phyloP scores from a whole-genome alignment of 2,113 vertebrate genomes.

The Ahaetulla prasina region DNA sequence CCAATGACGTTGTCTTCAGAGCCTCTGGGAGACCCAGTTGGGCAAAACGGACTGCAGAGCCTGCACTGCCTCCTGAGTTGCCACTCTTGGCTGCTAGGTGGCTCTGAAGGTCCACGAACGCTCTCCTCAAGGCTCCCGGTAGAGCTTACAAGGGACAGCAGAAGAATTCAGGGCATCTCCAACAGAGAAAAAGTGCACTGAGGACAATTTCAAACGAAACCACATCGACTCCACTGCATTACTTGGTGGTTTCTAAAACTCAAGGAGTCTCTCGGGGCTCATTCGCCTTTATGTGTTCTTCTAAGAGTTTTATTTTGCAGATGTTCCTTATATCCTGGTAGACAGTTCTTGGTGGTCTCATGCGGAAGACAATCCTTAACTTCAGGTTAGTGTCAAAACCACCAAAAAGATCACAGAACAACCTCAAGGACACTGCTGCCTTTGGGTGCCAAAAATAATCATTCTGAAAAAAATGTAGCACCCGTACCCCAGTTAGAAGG shows the following conservation, averaged over 20 bases:
- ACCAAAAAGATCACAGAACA: not conserved
- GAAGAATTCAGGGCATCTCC: not conserved
- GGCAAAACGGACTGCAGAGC: not conserved
- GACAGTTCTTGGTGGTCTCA: not conserved
- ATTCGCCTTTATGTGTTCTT: not conserved
- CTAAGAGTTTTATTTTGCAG: not conserved
- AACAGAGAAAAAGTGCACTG: too few relatives aligned
- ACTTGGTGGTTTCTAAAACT: not conserved
- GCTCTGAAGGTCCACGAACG: slow-evolving; percentile 42
- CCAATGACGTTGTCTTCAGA: not conserved
- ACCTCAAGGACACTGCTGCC: not conserved
- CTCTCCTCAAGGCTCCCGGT: too few relatives aligned
- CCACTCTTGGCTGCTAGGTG: slow-evolving; percentile 4
- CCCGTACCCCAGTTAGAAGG: not conserved
- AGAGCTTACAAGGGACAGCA: not conserved
- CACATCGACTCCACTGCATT: not conserved
- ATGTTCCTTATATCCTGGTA: not conserved
- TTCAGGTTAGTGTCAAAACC: not conserved
- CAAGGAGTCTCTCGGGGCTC: not conserved
- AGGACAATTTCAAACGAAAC: not conserved
- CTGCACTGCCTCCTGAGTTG: not conserved
- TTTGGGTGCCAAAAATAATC: not conserved
- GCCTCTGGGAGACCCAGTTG: not conserved
- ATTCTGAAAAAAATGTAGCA: not conserved
- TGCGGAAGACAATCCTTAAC: not conserved